phyloP scores from a whole-genome alignment of 2,888 invertebrate genomes.

The Macrosiphum euphorbiae region DNA sequence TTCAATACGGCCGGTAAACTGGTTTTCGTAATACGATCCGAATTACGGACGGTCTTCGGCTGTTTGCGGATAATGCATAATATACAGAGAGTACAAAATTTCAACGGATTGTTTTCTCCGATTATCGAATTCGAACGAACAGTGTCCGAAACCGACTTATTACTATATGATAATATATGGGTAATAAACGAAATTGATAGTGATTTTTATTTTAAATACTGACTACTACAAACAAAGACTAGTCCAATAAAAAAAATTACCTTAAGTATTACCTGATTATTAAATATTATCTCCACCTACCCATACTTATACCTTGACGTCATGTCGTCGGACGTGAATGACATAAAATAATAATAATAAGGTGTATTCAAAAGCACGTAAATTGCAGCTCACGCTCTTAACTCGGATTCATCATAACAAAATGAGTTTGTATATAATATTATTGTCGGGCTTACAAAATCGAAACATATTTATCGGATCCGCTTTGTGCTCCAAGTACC shows the following conservation, averaged over 20 bases:
- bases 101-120: not conserved
- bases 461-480: not conserved
- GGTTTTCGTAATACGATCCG: conserved; percentile 20
- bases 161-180: not conserved
- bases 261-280: not conserved
- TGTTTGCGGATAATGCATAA: not conserved
- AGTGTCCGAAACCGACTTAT: not conserved
- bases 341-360: not conserved
- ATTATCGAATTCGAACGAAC: not conserved
- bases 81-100: not conserved
- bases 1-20: not conserved
- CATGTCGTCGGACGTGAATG: not conserved
- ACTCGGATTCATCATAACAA: not conserved
- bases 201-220: not conserved
- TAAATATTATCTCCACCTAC: not conserved
- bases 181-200: not conserved
- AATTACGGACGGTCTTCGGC: not conserved
- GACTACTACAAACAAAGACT: not conserved
- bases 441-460: not conserved
- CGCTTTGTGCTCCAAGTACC: not conserved
- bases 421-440: not conserved
- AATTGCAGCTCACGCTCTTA: not conserved
- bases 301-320: not conserved
- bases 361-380: not conserved
- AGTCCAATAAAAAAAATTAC: not conserved